Conservation (phyloP, 1,140 invertebrate species). For the Zaprionus gabonicus region DNA sequence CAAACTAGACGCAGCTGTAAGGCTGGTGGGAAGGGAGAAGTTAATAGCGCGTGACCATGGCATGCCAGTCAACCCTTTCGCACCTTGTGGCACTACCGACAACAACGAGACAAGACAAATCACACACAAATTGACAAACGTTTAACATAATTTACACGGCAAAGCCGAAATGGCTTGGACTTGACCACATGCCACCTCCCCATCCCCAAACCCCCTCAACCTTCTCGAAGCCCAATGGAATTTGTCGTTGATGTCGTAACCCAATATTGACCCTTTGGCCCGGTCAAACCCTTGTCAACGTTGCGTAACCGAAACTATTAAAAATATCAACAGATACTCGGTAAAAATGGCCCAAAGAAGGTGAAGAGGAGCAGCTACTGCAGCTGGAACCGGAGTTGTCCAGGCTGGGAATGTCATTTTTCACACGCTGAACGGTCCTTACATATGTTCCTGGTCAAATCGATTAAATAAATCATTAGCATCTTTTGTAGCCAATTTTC, state of each 20-base stretch:
- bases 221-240: background rate
- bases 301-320: constrained; percentile 81
- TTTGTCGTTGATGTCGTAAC: constrained; percentile 2
- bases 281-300: constrained; percentile 77
- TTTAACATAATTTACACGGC: constrained; percentile 82
- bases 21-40: constrained; percentile 14
- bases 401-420: constrained; percentile 60
- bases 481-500: constrained; percentile 84
- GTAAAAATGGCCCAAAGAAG: background rate
- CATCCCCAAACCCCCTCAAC: background rate
- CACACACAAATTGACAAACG: constrained; percentile 81
- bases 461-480: constrained; percentile 85
- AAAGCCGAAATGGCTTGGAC: constrained; percentile 67
- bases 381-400: constrained; percentile 41
- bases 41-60: constrained; percentile 67
- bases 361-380: constrained; percentile 8
- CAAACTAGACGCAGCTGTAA: background rate
- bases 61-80: constrained; percentile 58
- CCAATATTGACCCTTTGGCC: constrained; percentile 73
- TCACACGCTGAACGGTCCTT: constrained; percentile 64
- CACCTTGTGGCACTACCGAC: constrained; percentile 50
- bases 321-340: constrained; percentile 76
- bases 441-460: constrained; percentile 84
- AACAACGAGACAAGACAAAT: constrained; percentile 66
- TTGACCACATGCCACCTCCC: constrained; percentile 55